Evolutionary conservation across 2,113 vertebrate genomes (phyloP), one percentile per base, ranked within the genome.

Genomic region (Meleagris gallopavo): DNA sequence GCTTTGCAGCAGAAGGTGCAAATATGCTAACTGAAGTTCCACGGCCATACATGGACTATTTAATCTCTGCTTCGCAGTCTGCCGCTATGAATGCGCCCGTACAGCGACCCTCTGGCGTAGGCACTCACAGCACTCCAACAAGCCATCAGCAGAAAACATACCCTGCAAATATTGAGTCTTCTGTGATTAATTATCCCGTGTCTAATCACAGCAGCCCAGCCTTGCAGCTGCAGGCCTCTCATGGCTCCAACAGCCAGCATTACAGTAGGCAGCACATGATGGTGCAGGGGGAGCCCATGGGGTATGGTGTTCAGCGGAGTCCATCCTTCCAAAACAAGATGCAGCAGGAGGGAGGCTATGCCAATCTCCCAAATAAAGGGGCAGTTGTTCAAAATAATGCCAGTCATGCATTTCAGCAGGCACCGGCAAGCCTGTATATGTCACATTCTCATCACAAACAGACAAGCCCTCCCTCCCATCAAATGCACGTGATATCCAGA

Each of bases 241-340:
- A 96, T 93, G 97, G 92, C 70, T 97, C 98, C 40, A 98, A 96
- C 17, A 97, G 97, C 24, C 97, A 98, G 0, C 99, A 98, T 94
- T 99, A 99, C 64, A 95, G 98, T 11, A 96, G 98, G 71, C 97
- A 98, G 78, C 98, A 99, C 92, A 98, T 99, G 88, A 98, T 99
- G 95, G 98, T 97, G 75, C 97, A 97, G 14, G 95, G 96, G 13
- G 98, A 99, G 75, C 92, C 98, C 0, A 95, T 98, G 40, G 98
- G 98, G 24, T 99, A 99, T 10, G 98, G 98, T n/a, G 95, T 99
- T 62, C 99, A 99, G 97, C 97, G 99, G 88, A 99, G 98, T 83
- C 98, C 99, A 16, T 99, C 99, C 90, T 99, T 99, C 96, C 99
- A 99, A 95, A 99, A 98, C 96, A 99, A 99, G 97, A 98, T 99